Evolutionary conservation across 2,888 invertebrate species (phyloP).

Genomic region (Unio delphinus): DNA sequence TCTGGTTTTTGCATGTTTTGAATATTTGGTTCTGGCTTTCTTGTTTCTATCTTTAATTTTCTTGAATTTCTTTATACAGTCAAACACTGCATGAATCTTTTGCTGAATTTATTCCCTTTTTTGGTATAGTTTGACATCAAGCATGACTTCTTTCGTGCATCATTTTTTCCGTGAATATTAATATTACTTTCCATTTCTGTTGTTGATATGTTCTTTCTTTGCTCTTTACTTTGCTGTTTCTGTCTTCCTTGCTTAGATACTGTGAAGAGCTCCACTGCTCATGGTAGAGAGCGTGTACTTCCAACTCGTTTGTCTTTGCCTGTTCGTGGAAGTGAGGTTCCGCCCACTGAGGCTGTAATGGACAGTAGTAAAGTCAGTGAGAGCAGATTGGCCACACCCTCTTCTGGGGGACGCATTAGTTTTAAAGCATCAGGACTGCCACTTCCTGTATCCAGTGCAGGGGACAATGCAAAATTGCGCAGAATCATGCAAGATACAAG

Average conservation of each 20-base stretch:
- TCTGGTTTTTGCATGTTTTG: not conserved
- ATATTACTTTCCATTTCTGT: conserved; percentile 6
- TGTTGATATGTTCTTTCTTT: conserved; percentile 1
- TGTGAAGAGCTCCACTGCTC: conserved; percentile 47
- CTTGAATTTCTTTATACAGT: conserved; percentile 1
- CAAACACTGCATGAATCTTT: not conserved
- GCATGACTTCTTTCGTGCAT: not conserved
- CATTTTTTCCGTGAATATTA: not conserved
- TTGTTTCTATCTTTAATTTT: not conserved
- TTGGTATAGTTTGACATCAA: not conserved
- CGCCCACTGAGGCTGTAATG: conserved; percentile 23
- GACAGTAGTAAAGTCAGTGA: conserved; percentile 58
- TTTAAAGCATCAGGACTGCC: conserved; percentile 63
- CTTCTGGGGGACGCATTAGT: conserved; percentile 64
- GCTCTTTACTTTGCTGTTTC: conserved; percentile 11
- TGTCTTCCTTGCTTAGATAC: conserved; percentile 45
- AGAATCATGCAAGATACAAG: conserved; percentile 49
- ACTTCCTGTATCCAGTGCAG: conserved; percentile 55
- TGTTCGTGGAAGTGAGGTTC: conserved; percentile 49
- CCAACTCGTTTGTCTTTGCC: conserved; percentile 57
- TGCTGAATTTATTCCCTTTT: conserved; percentile 1
- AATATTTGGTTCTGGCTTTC: conserved; percentile 5
- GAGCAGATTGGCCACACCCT: conserved; percentile 61
- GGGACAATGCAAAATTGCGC: conserved; percentile 58
- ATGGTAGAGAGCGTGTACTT: conserved; percentile 54